phyloP scores from a whole-genome alignment of 2,113 vertebrate species.

The Pleuronectes platessa region DNA sequence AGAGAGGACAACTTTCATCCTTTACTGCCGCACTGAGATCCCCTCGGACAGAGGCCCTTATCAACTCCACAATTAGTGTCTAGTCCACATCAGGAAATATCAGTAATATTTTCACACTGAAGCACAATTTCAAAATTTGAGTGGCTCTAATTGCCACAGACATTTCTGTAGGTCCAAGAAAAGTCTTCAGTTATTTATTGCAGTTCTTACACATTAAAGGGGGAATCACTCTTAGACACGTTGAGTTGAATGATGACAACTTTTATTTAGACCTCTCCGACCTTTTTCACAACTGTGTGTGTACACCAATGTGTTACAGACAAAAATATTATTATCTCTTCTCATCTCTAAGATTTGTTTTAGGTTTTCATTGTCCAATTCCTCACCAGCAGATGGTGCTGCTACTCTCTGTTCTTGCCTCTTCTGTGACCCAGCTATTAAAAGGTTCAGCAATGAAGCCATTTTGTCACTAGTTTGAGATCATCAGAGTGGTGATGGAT shows the following conservation, averaged over 20 bases:
- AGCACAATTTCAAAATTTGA: neutral
- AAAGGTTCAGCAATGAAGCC: conserved; percentile 35
- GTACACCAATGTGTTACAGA: too few species aligned
- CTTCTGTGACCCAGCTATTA: conserved; percentile 8
- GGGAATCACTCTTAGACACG: neutral
- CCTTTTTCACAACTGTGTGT: neutral
- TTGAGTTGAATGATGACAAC: too few species aligned
- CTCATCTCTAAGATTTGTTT: neutral
- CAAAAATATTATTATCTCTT: too few species aligned
- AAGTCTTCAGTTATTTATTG: neutral
- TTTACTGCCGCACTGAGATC: neutral
- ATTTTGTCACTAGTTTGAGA: conserved; percentile 46
- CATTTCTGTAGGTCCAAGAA: neutral
- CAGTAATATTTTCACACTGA: too few species aligned
- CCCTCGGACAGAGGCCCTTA: neutral
- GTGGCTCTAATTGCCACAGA: neutral
- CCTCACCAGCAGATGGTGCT: conserved; percentile 71
- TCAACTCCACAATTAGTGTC: conserved; percentile 1
- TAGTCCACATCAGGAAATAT: neutral
- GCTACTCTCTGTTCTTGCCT: conserved; percentile 26
- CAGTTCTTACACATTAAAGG: neutral
- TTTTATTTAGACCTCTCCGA: neutral
- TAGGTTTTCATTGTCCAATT: neutral
- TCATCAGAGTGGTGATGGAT: conserved; percentile 6
- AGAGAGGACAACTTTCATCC: neutral